Percentiles rank a stretch among this genome's conserved stretches.
Evolutionary conservation across 2,888 invertebrate species (phyloP).

Genomic region (Clistopyga incitator): DNA sequence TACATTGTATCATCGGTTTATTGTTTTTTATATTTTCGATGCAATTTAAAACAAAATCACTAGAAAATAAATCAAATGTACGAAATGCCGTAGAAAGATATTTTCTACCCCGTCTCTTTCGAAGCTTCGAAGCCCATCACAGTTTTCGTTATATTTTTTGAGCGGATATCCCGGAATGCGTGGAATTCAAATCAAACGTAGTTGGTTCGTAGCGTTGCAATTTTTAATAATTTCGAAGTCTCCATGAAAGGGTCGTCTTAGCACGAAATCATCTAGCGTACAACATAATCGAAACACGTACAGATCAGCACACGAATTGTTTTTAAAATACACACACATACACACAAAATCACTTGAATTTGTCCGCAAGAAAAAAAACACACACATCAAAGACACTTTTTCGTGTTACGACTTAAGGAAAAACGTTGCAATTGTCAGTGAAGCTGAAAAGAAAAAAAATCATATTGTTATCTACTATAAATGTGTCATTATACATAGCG

Average conservation of each 20-base stretch:
- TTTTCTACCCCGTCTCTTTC: background rate
- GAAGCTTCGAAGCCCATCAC: constrained; percentile 2
- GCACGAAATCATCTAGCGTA: constrained; percentile 23
- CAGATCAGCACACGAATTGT: constrained; percentile 20
- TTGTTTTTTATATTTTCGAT: background rate
- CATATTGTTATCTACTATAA: constrained; percentile 82
- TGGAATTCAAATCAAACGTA: background rate
- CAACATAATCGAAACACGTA: constrained; percentile 26
- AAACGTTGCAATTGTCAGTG: constrained; percentile 71
- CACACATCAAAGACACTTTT: constrained; percentile 26
- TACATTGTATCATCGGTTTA: background rate
- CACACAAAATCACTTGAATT: constrained; percentile 40
- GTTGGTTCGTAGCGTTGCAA: background rate
- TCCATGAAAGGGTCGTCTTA: constrained; percentile 35
- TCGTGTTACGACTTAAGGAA: constrained; percentile 17
- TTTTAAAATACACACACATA: constrained; percentile 60
- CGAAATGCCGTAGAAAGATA: background rate
- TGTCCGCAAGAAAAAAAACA: constrained; percentile 1
- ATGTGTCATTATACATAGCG: constrained; percentile 81
- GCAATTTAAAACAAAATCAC: background rate
- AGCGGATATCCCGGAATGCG: no score
- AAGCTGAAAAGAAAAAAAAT: constrained; percentile 71
- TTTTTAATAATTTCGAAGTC: constrained; percentile 1
- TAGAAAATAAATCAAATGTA: background rate
- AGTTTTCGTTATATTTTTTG: background rate